phyloP scores from a whole-genome alignment of 1,140 invertebrate genomes.

The Brachionus paranguensis region DNA sequence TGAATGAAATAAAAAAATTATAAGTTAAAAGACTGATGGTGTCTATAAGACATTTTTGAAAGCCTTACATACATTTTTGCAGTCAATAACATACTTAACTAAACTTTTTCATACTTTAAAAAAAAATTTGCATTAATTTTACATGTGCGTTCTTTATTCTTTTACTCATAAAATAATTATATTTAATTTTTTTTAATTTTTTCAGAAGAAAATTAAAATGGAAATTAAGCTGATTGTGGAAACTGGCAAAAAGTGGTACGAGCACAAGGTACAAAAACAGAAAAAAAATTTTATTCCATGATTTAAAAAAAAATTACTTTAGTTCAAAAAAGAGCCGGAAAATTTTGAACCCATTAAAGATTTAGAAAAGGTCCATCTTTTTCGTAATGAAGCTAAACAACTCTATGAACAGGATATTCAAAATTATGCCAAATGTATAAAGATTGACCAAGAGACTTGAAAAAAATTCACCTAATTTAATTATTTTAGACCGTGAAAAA shows the following conservation, averaged over 20 bases:
- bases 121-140: background rate
- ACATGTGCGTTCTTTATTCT: background rate
- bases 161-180: background rate
- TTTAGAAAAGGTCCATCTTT: background rate
- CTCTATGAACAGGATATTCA: slow-evolving; percentile 58
- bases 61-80: background rate
- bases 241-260: background rate
- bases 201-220: background rate
- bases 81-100: background rate
- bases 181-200: background rate
- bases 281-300: background rate
- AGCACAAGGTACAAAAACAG: background rate
- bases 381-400: slow-evolving; percentile 22
- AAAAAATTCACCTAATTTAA: slow-evolving; percentile 4
- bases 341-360: slow-evolving; percentile 1
- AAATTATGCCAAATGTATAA: slow-evolving; percentile 57
- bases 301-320: background rate
- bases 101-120: background rate
- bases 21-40: too few relatives aligned
- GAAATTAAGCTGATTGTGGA: slow-evolving; percentile 9
- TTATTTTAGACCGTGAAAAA: slow-evolving; percentile 45
- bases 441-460: slow-evolving; percentile 43
- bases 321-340: slow-evolving; percentile 28
- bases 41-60: background rate
- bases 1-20: too few relatives aligned